Conservation (phyloP, 2,888 invertebrate genomes). For the Heteropelma amictum region DNA sequence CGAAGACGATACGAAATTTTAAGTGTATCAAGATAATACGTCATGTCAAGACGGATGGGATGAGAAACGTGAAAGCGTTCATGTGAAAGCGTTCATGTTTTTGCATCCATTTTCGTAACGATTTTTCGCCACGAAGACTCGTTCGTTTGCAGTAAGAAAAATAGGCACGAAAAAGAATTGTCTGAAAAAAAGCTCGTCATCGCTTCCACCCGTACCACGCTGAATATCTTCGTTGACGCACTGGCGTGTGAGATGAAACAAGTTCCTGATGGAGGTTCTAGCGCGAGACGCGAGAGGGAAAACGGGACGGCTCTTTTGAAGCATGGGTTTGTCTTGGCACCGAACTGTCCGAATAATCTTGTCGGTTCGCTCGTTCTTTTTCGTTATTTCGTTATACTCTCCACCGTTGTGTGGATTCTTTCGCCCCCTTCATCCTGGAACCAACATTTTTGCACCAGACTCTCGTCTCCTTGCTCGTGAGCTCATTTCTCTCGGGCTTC, state of each 20-base stretch:
- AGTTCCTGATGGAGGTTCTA: conserved; percentile 18
- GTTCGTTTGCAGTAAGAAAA: neutral
- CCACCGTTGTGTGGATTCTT: conserved; percentile 35
- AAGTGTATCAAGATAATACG: neutral
- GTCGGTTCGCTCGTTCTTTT: conserved; percentile 52
- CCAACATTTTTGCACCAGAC: conserved; percentile 26
- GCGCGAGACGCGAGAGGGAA: neutral
- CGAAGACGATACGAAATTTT: neutral
- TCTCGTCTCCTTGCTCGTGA: conserved; percentile 34
- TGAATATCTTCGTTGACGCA: conserved; percentile 39
- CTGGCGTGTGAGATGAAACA: conserved; percentile 43
- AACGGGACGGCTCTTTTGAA: conserved; percentile 2
- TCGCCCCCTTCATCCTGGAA: conserved; percentile 42
- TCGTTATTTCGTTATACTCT: conserved; percentile 55
- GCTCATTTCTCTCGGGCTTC: conserved; percentile 18
- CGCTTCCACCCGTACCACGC: neutral
- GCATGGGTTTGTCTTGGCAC: conserved; percentile 56
- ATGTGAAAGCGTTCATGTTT: too few relatives aligned
- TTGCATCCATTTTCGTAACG: conserved; percentile 12
- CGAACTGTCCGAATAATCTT: conserved; percentile 59
- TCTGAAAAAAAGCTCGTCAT: conserved; percentile 30
- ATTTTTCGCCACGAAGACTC: neutral
- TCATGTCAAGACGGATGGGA: too few relatives aligned
- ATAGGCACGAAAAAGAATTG: neutral
- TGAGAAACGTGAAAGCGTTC: too few relatives aligned